A percentile compares a stretch with the other conserved stretches of the same genome.
Evolutionary conservation across 2,113 vertebrate genomes (phyloP).

Genomic region (Zapornia atra): DNA sequence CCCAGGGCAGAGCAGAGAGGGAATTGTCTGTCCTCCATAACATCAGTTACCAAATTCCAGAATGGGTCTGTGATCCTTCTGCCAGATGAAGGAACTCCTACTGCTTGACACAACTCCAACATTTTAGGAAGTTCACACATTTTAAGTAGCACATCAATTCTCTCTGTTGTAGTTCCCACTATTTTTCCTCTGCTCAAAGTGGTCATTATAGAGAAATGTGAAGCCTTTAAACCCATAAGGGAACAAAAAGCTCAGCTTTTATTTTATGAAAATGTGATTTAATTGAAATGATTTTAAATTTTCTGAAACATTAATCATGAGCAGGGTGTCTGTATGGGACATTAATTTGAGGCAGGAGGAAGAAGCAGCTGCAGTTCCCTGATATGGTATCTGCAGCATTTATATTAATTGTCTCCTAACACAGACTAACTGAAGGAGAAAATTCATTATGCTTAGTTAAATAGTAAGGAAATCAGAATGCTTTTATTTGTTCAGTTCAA

Average conservation of each 20-base stretch:
- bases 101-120: neutral
- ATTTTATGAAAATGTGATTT: constrained; percentile 67
- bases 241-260: constrained; percentile 38
- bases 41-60: neutral
- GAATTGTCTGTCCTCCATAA: neutral
- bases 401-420: constrained; percentile 74
- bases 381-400: constrained; percentile 66
- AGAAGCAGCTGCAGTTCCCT: constrained; percentile 66
- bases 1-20: too few species aligned
- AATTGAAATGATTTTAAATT: constrained; percentile 62
- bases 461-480: constrained; percentile 54
- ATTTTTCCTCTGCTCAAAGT: neutral
- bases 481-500: constrained; percentile 64
- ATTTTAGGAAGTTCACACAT: neutral
- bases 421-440: constrained; percentile 67
- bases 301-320: constrained; percentile 71
- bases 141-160: neutral
- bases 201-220: neutral
- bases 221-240: neutral
- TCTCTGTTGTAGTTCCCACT: neutral
- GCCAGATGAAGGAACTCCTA: neutral
- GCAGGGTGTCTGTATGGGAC: constrained; percentile 57
- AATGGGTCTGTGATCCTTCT: neutral
- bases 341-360: constrained; percentile 73
- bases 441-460: constrained; percentile 68